Percentiles rank a stretch among this genome's conserved stretches.
Evolutionary conservation across 2,888 invertebrate species (phyloP).

Genomic region (Sminthurides aquaticus): DNA sequence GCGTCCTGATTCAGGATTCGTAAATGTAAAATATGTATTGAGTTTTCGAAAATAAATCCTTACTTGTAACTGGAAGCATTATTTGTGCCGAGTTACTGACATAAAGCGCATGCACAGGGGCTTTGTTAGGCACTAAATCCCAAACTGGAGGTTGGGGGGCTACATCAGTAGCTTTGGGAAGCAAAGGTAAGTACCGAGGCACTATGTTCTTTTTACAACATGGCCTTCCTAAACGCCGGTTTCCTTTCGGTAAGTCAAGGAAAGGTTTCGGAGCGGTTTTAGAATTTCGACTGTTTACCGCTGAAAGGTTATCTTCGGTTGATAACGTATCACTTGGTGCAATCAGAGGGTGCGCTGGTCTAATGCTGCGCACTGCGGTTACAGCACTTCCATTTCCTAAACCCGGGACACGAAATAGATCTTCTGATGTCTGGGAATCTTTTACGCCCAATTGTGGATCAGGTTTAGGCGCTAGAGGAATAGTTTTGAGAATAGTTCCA

Average conservation of each 20-base stretch:
- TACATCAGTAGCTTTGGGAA: slow-evolving; percentile 50
- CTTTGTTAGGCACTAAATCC: slow-evolving; percentile 16
- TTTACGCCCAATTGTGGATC: no score
- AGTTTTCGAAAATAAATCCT: not conserved
- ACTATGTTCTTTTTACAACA: slow-evolving; percentile 61
- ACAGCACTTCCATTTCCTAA: not conserved
- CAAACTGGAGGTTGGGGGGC: slow-evolving; percentile 9
- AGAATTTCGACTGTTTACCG: not conserved
- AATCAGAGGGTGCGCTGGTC: slow-evolving; percentile 1
- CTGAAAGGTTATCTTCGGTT: not conserved
- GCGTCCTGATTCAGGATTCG: not conserved
- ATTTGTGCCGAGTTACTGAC: slow-evolving; percentile 15
- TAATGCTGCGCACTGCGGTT: no score
- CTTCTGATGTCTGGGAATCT: slow-evolving; percentile 2
- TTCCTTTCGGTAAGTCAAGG: slow-evolving; percentile 42
- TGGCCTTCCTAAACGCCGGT: slow-evolving; percentile 48
- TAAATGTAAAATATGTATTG: not conserved
- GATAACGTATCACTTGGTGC: not conserved
- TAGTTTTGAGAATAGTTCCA: slow-evolving; percentile 13
- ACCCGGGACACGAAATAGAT: slow-evolving; percentile 15
- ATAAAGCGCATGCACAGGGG: slow-evolving; percentile 16
- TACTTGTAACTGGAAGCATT: slow-evolving; percentile 21
- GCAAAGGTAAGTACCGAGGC: slow-evolving; percentile 57
- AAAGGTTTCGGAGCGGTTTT: slow-evolving; percentile 39
- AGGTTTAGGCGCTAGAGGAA: slow-evolving; percentile 3